phyloP scores from a whole-genome alignment of 2,888 invertebrate genomes.

The Priocnemis perturbator region DNA sequence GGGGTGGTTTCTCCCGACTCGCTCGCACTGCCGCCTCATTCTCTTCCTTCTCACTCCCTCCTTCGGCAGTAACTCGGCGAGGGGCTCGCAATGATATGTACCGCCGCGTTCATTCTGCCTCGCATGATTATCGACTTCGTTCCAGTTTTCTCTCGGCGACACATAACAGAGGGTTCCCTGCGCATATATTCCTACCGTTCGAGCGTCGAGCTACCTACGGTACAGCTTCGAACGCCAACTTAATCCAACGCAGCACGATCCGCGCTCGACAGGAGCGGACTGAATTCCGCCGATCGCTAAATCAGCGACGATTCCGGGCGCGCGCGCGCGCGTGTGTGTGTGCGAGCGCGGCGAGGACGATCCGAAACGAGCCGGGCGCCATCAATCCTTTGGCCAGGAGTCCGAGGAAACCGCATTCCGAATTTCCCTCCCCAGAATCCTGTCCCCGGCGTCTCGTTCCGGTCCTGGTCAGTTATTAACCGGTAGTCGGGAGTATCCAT shows the following conservation, averaged over 20 bases:
- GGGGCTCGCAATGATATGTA: slow-evolving; percentile 2
- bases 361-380: slow-evolving; percentile 34
- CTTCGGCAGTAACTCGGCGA: neutral
- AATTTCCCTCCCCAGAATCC: slow-evolving; percentile 13
- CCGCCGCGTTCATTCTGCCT: slow-evolving; percentile 7
- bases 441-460: slow-evolving; percentile 73
- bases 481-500: slow-evolving; percentile 46
- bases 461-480: slow-evolving; percentile 72
- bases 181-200: no score
- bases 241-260: no score
- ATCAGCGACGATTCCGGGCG: slow-evolving; percentile 1
- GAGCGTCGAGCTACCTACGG: no score
- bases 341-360: slow-evolving; percentile 16
- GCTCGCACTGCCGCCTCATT: slow-evolving; percentile 16
- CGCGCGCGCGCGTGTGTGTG: no score
- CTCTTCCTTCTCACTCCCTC: slow-evolving; percentile 13
- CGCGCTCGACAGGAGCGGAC: no score
- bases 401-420: slow-evolving; percentile 43
- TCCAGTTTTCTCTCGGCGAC: slow-evolving; percentile 1
- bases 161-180: neutral
- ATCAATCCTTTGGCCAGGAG: slow-evolving; percentile 62
- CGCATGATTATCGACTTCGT: slow-evolving; percentile 29
- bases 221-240: no score
- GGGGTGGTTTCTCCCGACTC: slow-evolving; percentile 58
- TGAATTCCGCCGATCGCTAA: no score